Conservation (phyloP, 2,113 vertebrate genomes). For the Maccullochella peelii region DNA sequence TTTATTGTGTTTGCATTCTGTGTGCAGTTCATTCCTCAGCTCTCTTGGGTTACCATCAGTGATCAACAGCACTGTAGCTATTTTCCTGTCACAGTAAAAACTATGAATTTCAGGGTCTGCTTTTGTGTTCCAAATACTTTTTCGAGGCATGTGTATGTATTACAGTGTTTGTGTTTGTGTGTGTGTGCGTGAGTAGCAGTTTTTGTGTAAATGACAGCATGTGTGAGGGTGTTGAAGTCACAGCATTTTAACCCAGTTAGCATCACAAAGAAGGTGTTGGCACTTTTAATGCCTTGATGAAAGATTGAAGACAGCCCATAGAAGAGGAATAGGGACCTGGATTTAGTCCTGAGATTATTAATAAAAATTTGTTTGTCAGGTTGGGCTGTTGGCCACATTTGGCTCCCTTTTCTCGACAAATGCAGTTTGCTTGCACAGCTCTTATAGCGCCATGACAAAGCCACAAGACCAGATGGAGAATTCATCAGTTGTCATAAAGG, state of each 20-base stretch:
- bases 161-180: neutral
- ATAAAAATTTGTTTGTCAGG: neutral
- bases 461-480: conserved; percentile 6
- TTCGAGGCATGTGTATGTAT: neutral
- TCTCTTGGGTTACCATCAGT: neutral
- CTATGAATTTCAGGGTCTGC: neutral
- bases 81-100: neutral
- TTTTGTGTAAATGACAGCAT: neutral
- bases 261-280: conserved; percentile 29
- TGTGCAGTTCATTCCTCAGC: neutral
- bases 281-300: conserved; percentile 7
- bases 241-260: conserved; percentile 52
- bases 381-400: neutral
- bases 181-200: neutral
- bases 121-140: neutral
- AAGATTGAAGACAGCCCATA: neutral
- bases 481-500: neutral
- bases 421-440: neutral
- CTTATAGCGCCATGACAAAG: neutral
- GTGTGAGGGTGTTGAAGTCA: conserved; percentile 27
- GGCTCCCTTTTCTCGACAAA: neutral
- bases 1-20: neutral
- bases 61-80: neutral
- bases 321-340: neutral
- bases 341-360: neutral